A percentile compares a stretch with the other conserved stretches of the same genome.
phyloP scores from a whole-genome alignment of 92 coral and sea anemone genomes.

The Paragorgia papillata region DNA sequence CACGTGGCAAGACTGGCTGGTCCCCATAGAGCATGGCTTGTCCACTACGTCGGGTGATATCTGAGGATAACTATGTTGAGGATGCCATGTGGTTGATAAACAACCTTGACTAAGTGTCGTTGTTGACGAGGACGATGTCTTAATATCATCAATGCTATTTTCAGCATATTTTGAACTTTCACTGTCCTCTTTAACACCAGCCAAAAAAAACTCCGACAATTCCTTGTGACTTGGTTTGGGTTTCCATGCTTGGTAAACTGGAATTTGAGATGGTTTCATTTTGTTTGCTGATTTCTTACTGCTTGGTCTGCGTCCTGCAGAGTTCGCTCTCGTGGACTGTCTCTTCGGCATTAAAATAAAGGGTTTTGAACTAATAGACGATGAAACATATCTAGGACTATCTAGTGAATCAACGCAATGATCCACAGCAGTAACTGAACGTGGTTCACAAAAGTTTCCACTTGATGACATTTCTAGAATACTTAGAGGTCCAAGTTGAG shows the following conservation, averaged over 20 bases:
- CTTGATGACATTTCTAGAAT: constrained; percentile 70
- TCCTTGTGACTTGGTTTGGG: constrained; percentile 76
- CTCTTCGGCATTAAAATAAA: constrained; percentile 19
- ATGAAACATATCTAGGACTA: constrained; percentile 26
- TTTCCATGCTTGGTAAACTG: constrained; percentile 74
- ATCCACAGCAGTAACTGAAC: constrained; percentile 37
- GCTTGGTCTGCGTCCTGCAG: constrained; percentile 27
- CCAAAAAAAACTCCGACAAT: constrained; percentile 78
- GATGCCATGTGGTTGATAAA: constrained; percentile 32
- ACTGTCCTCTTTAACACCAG: constrained; percentile 64
- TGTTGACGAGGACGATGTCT: background rate
- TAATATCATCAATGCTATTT: background rate
- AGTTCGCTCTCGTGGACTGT: background rate
- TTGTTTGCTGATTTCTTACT: background rate
- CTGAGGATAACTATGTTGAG: constrained; percentile 6
- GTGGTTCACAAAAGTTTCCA: constrained; percentile 66
- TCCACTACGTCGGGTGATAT: background rate
- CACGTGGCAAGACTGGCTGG: background rate
- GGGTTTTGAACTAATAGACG: constrained; percentile 32
- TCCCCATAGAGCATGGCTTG: background rate
- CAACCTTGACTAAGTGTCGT: constrained; percentile 9
- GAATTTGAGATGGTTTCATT: constrained; percentile 3
- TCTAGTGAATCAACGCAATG: constrained; percentile 1
- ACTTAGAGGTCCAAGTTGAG: constrained; percentile 73
- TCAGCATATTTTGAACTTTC: background rate